phyloP scores from a whole-genome alignment of 1,140 invertebrate species.

The Dreissena polymorpha region DNA sequence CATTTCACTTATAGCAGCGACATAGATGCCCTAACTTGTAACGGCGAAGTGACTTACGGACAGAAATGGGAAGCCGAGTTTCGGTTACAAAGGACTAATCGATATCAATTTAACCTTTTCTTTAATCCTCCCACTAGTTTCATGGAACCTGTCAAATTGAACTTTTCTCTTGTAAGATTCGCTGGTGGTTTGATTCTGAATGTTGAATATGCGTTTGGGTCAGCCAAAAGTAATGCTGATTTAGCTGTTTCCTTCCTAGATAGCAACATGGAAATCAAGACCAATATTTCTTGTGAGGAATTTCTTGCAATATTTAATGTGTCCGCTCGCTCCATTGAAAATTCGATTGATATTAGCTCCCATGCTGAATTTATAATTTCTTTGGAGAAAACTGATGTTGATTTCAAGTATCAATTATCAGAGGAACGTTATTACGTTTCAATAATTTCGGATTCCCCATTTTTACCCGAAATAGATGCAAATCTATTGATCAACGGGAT shows the following conservation, averaged over 20 bases:
- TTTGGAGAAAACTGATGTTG: conserved; percentile 5
- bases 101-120: background rate
- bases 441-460: no score
- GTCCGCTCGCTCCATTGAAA: no score
- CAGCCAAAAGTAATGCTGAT: no score
- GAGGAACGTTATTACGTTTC: no score
- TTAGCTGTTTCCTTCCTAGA: no score
- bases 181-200: no score
- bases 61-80: conserved; percentile 25
- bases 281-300: no score
- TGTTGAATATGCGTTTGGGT: no score
- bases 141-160: background rate
- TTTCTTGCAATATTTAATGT: no score
- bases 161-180: background rate
- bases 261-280: no score
- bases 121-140: background rate
- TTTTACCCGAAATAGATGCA: no score
- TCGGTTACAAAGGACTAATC: background rate
- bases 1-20: background rate
- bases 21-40: background rate
- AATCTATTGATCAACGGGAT: background rate
- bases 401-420: background rate
- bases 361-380: background rate
- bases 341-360: background rate
- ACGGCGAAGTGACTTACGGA: conserved; percentile 1